phyloP scores from a whole-genome alignment of 1,140 invertebrate genomes.

The Orussus abietinus region DNA sequence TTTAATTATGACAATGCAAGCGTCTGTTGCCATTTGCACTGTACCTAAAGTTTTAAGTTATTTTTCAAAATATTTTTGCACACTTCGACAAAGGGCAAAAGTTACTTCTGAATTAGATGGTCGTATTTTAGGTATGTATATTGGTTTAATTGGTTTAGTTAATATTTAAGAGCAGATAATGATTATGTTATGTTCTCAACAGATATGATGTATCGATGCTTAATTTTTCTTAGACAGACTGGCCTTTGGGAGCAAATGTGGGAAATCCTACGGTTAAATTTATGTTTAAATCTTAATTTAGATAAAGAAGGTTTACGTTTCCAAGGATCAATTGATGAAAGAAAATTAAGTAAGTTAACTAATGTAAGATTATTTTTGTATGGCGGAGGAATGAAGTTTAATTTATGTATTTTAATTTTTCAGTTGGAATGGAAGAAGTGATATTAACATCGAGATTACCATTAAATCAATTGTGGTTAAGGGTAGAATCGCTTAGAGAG shows the following conservation, averaged over 20 bases:
- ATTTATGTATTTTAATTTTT: slow-evolving; percentile 15
- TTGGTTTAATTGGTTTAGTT: no score
- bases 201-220: slow-evolving; percentile 58
- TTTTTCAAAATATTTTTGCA: slow-evolving; percentile 56
- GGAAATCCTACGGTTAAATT: slow-evolving; percentile 58
- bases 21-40: slow-evolving; percentile 60
- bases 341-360: slow-evolving; percentile 46
- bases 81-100: slow-evolving; percentile 51
- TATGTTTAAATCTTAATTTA: slow-evolving; percentile 58
- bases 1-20: slow-evolving; percentile 57
- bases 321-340: slow-evolving; percentile 47
- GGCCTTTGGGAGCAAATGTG: slow-evolving; percentile 64
- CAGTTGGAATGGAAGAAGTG: slow-evolving; percentile 60
- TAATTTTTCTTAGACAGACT: slow-evolving; percentile 63
- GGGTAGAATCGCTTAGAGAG: slow-evolving; percentile 62
- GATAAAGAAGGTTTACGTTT: slow-evolving; percentile 45
- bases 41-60: slow-evolving; percentile 55
- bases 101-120: slow-evolving; percentile 29
- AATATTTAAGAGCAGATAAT: slow-evolving; percentile 13
- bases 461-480: slow-evolving; percentile 64
- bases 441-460: slow-evolving; percentile 62
- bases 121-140: slow-evolving; percentile 31
- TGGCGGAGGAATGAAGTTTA: background rate
- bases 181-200: slow-evolving; percentile 18
- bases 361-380: slow-evolving; percentile 5